A percentile compares a stretch with the other conserved stretches of the same genome.
Conservation (phyloP, 2,797 vertebrate species). For the Platyrinchus mystaceus region DNA sequence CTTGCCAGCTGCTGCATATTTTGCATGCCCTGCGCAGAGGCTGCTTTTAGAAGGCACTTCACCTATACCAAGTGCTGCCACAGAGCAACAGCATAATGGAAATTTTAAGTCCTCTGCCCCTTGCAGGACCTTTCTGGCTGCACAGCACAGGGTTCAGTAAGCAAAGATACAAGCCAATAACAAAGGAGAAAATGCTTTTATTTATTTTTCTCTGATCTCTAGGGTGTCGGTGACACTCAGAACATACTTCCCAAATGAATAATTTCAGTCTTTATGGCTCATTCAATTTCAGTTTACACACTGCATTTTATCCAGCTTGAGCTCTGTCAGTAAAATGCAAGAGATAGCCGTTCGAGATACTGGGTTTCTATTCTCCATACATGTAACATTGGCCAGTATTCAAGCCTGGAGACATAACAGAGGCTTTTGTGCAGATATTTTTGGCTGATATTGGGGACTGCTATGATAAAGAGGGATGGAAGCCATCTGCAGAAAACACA, state of each 20-base stretch:
- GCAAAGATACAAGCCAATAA: conserved; percentile 46
- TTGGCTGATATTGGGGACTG: conserved; percentile 31
- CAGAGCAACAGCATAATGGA: conserved; percentile 29
- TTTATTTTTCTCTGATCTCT: conserved; percentile 47
- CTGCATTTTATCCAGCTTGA: not conserved
- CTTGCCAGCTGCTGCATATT: conserved; percentile 50
- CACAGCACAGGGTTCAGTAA: conserved; percentile 35
- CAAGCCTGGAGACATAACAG: conserved; percentile 40
- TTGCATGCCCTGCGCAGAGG: not conserved
- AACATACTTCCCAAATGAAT: conserved; percentile 29
- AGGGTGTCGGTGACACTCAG: not conserved
- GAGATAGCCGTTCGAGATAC: not conserved
- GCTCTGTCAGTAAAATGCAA: not conserved
- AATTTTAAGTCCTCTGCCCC: conserved; percentile 30
- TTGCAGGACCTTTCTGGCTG: not conserved
- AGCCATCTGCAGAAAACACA: conserved; percentile 41
- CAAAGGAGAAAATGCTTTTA: conserved; percentile 43
- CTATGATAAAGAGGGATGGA: conserved; percentile 29
- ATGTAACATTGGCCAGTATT: conserved; percentile 24
- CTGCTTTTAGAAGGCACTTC: conserved; percentile 59
- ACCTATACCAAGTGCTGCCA: conserved; percentile 15
- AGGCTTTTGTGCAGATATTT: conserved; percentile 57
- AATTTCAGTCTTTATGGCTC: conserved; percentile 43
- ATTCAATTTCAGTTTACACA: conserved; percentile 37
- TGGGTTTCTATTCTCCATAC: not conserved